Base-by-base conservation (phyloP, 2,888 invertebrate species). In the Lamellibrachia satsuma region DNA sequence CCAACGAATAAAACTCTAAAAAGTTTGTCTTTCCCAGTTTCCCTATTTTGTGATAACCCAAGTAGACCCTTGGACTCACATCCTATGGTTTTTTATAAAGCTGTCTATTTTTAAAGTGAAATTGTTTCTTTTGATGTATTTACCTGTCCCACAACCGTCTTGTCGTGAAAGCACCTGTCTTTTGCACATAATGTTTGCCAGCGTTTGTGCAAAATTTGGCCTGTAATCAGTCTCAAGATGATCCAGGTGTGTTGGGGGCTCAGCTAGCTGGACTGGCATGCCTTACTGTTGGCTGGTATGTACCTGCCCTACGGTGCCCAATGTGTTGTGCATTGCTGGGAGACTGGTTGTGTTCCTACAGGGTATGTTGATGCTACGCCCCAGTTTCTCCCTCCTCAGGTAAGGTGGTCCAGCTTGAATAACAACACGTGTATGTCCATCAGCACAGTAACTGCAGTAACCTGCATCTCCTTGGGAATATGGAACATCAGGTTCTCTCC, bases 341-440 rank as follows among this genome's bases (percentile, higher is more conserved):
- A 75, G 75, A 75, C 6, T 75, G 75, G 15, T 75, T n/a, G 22
- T 75, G 75, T 15, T 75, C 75, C 75, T 3, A 3, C 6, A n/a
- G 22, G 3, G 75, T 75, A n/a, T 75, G 75, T 75, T 75, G 75
- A 75, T 75, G 75, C 75, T n/a, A 22, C 75, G 75, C 22, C 75
- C 75, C n/a, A 75, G 75, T 75, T 75, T 22, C 22, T 22, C 22
- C 6, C 22, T 15, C 15, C 75, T 11, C 75, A 22, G 75, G 75
- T 75, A n/a, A 75, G 22, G 75, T 15, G 22, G 22, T 75, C 22
- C 22, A 22, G 75, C 75, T 75, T 75, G 75, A 75, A 75, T 75
- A 75, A 75, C 75, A 75, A 75, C 75, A 75, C 75, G n/a, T 75
- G 75, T 75, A 75, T 75, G 75, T 75, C 75, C 75, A 75, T 75